Conservation (phyloP, 2,113 vertebrate species). For the Corydoras maculifer region DNA sequence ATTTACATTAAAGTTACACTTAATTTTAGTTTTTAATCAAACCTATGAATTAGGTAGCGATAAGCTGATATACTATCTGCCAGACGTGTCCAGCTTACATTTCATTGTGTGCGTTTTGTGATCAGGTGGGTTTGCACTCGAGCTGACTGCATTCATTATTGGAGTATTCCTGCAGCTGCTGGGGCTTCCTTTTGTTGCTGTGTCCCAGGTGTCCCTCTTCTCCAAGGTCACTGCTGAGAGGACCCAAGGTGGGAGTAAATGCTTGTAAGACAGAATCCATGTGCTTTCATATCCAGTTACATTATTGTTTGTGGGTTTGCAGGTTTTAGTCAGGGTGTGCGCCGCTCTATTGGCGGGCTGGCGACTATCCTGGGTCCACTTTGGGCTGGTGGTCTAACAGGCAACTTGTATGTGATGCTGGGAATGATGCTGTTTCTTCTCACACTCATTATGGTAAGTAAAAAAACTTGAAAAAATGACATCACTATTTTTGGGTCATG, state of each 20-base stretch:
- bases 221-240: slow-evolving; percentile 77
- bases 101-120: slow-evolving; percentile 7
- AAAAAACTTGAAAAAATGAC: not conserved
- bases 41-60: too few species aligned
- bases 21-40: too few species aligned
- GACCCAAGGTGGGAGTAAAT: slow-evolving; percentile 67
- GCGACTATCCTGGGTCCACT: slow-evolving; percentile 77
- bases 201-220: slow-evolving; percentile 78
- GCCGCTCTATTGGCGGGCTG: slow-evolving; percentile 72
- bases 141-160: slow-evolving; percentile 66
- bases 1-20: too few species aligned
- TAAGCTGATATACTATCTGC: too few species aligned
- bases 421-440: slow-evolving; percentile 76
- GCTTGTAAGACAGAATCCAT: slow-evolving; percentile 3
- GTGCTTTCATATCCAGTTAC: too few species aligned
- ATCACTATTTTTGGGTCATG: too few species aligned
- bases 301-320: slow-evolving; percentile 54
- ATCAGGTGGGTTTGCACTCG: slow-evolving; percentile 60
- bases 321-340: slow-evolving; percentile 76
- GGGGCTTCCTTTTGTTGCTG: slow-evolving; percentile 75
- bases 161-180: slow-evolving; percentile 78
- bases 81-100: not conserved
- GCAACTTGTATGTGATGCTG: slow-evolving; percentile 70
- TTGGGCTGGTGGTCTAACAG: slow-evolving; percentile 74
- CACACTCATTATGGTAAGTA: slow-evolving; percentile 66